Evolutionary conservation across 2,888 invertebrate species (phyloP).

Genomic region (Andrena marginata): DNA sequence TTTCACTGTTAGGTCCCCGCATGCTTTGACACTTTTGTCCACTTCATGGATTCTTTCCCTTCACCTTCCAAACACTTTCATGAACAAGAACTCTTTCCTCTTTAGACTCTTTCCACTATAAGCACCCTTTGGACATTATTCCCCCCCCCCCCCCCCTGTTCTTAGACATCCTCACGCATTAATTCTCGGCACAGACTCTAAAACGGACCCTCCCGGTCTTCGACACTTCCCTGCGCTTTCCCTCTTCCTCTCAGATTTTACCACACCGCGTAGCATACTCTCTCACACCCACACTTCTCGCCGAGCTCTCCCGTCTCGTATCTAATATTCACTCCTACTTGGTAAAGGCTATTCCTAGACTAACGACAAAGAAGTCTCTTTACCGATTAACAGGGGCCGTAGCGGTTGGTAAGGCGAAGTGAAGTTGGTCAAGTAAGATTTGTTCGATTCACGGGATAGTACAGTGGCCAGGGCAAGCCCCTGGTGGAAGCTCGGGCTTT

Average conservation of each 20-base stretch:
- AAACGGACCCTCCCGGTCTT: background rate
- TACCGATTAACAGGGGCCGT: constrained; percentile 81
- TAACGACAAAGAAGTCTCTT: constrained; percentile 38
- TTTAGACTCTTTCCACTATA: background rate
- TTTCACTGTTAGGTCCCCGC: constrained; percentile 6
- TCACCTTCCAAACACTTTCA: constrained; percentile 5
- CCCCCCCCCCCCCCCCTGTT: too few relatives aligned
- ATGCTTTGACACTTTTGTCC: background rate
- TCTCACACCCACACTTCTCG: background rate
- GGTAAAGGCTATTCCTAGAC: constrained; percentile 1
- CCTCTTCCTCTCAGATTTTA: background rate
- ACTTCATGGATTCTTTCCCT: constrained; percentile 11
- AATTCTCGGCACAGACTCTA: constrained; percentile 12
- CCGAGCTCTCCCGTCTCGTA: background rate
- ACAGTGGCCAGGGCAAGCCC: constrained; percentile 92
- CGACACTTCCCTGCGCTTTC: background rate
- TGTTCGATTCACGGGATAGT: constrained; percentile 74
- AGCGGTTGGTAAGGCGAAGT: constrained; percentile 82
- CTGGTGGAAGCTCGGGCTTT: constrained; percentile 95
- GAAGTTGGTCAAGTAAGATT: constrained; percentile 75
- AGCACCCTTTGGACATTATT: constrained; percentile 6
- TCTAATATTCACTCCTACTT: constrained; percentile 1
- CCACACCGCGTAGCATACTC: background rate
- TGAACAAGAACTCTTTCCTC: background rate
- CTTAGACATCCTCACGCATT: background rate